Percentiles rank a stretch among this genome's conserved stretches.
These are phyloP conservation scores for Spinus pinus DNA, from an alignment of 2,797 vertebrate species.

Conservation along the genomic window DNA sequence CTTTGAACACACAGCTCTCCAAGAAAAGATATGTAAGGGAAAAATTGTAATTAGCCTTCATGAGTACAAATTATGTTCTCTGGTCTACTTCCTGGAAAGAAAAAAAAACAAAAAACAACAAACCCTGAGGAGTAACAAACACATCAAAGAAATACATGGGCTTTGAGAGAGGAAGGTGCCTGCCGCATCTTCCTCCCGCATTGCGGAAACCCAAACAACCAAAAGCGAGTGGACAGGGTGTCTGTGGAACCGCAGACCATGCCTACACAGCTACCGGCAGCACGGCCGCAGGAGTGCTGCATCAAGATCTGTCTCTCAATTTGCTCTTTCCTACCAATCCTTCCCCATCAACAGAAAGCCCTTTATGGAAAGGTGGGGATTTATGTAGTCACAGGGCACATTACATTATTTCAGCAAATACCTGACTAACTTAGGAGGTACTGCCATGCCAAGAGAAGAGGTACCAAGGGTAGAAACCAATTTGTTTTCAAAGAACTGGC, in stretches of 20 bases:
- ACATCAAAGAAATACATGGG: conserved; percentile 8
- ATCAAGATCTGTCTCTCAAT: background rate
- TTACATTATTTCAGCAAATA: background rate
- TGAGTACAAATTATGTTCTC: background rate
- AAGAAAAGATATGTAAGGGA: background rate
- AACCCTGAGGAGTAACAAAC: conserved; percentile 17
- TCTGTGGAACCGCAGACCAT: background rate
- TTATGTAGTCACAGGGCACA: background rate
- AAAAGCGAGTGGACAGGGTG: background rate
- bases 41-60: background rate
- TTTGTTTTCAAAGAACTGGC: background rate
- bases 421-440: background rate
- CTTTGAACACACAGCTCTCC: background rate
- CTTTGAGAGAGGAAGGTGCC: conserved; percentile 25
- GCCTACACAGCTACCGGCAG: accelerated
- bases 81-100: background rate
- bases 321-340: background rate
- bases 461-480: background rate
- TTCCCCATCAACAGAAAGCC: background rate
- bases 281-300: background rate
- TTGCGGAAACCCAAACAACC: background rate
- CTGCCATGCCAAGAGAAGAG: background rate
- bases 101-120: background rate
- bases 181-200: conserved; percentile 43
- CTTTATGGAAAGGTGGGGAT: background rate